Conservation (phyloP, 2,797 vertebrate species). For the Australoheros facetus region DNA sequence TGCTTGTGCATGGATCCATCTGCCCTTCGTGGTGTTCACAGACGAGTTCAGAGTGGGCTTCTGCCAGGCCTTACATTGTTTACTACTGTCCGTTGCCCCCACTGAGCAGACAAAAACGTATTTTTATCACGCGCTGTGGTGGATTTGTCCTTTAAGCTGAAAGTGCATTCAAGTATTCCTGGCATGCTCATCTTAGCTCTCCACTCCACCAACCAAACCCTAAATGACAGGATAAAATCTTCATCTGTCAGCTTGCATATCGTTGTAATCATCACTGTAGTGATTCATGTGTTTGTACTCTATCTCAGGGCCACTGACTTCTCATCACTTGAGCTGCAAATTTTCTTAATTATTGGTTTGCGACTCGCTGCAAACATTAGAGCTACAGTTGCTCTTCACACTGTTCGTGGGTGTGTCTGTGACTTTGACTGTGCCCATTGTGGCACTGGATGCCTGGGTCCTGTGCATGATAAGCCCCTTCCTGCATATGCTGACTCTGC, state of each 20-base stretch:
- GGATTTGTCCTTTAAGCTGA: conserved; percentile 19
- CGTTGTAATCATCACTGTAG: conserved; percentile 35
- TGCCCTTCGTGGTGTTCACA: conserved; percentile 30
- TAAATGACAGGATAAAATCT: conserved; percentile 58
- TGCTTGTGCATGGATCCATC: conserved; percentile 36
- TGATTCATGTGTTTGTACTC: conserved; percentile 60
- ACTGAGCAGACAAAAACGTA: conserved; percentile 35
- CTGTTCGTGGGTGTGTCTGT: conserved; percentile 9
- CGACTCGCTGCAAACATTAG: conserved; percentile 7
- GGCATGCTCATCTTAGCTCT: conserved; percentile 31
- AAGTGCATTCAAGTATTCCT: conserved; percentile 33
- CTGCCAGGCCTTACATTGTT: conserved; percentile 31
- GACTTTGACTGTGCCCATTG: conserved; percentile 60
- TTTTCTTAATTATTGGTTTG: conserved; percentile 2
- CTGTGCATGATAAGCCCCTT: conserved; percentile 35
- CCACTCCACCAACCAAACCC: conserved; percentile 36
- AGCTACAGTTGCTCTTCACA: conserved; percentile 4
- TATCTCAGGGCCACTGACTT: conserved; percentile 21
- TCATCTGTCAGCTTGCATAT: conserved; percentile 52
- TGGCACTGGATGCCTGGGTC: conserved; percentile 44
- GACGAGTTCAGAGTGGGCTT: conserved; percentile 25
- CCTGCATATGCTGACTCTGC: conserved; percentile 58
- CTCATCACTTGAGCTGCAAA: conserved; percentile 27
- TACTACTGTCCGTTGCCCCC: conserved; percentile 23
- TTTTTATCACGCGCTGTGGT: conserved; percentile 4